Evolutionary conservation across 2,888 invertebrate genomes (phyloP).

Genomic region (Hypselothyrea guttata): DNA sequence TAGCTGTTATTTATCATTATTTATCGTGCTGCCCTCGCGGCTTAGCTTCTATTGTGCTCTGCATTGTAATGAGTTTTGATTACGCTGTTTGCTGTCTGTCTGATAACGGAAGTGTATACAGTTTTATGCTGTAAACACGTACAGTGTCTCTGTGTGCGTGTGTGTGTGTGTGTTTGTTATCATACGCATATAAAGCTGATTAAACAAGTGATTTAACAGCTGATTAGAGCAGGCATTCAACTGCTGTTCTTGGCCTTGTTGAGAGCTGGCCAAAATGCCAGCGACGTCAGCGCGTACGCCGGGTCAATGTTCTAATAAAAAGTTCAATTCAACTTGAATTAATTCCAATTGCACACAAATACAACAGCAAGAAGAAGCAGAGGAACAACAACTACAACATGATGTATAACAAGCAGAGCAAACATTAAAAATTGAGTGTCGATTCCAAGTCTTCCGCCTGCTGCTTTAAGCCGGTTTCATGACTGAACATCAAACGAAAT

Average conservation of each 20-base stretch:
- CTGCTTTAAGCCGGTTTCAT: conserved; percentile 55
- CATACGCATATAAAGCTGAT: conserved; percentile 58
- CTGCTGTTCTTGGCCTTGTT: not conserved
- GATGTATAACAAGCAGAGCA: conserved; percentile 17
- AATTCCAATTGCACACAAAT: conserved; percentile 70
- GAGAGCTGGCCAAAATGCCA: conserved; percentile 5
- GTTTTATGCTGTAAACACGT: conserved; percentile 13
- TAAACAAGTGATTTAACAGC: conserved; percentile 70
- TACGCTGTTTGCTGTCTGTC: conserved; percentile 47
- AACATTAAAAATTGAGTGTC: conserved; percentile 39
- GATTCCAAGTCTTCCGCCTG: conserved; percentile 41
- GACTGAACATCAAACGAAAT: not conserved
- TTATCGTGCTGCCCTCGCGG: conserved; percentile 14
- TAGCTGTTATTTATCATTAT: conserved; percentile 3
- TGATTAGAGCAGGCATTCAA: conserved; percentile 31
- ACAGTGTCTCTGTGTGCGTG: not conserved
- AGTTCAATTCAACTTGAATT: conserved; percentile 75
- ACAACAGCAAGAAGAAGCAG: not conserved
- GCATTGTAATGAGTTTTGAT: conserved; percentile 53
- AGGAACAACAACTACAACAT: conserved; percentile 15
- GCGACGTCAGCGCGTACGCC: conserved; percentile 23
- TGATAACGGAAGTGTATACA: conserved; percentile 51
- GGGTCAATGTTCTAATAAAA: conserved; percentile 75
- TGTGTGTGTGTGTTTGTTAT: conserved; percentile 22
- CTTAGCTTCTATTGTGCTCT: conserved; percentile 1